Evolutionary conservation across 2,797 vertebrate genomes (phyloP), one percentile per base, ranked within the genome.

Genomic region (Acipenser ruthenus): DNA sequence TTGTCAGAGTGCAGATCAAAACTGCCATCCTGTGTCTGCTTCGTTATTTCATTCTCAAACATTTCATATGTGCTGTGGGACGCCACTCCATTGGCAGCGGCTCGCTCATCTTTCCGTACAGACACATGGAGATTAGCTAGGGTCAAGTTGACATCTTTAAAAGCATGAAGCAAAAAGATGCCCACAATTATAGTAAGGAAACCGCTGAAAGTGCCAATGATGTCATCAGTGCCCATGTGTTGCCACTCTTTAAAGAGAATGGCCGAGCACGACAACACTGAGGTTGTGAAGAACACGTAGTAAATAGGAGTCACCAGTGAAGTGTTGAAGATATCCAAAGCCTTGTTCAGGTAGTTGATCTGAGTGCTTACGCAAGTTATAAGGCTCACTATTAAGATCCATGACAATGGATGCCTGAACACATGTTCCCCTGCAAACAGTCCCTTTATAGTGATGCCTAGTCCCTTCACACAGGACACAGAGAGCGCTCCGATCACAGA

Each of bases 291-390:
- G 88, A 97, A 95, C 15, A 99, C 97, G 0, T 99, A 99, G 78
- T 99, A 99, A 72, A 99, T 96, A 2, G 97, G 97, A 3, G 97
- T 99, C 85, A 99, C 97, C 63, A 99, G 82, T 0, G 97, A 99
- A 1, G 97, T 99, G 90, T 99, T 99, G 86, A 99, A 99, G 73
- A 99, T 99, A 86, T 99, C 97, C 92, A 99, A 85, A 6, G 97
- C 95, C 81, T 95, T 93, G 83, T 99, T 99, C 76, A 99, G 81
- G 81, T 98, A 99, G 87, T 99, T 99, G 74, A 99, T 98, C 87
- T 99, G 97, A 0, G 95, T 99, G 84, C 95, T 95, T 67, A 99
- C 94, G 6, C 97, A 99, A 61, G 91, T 85, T 55, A 95, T 80
- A 71, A 99, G 92, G 72, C 93, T 90, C 72, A 95, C 70, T 13